Evolutionary conservation across 2,888 invertebrate species (phyloP).

Genomic region (Fabriciana adippe): DNA sequence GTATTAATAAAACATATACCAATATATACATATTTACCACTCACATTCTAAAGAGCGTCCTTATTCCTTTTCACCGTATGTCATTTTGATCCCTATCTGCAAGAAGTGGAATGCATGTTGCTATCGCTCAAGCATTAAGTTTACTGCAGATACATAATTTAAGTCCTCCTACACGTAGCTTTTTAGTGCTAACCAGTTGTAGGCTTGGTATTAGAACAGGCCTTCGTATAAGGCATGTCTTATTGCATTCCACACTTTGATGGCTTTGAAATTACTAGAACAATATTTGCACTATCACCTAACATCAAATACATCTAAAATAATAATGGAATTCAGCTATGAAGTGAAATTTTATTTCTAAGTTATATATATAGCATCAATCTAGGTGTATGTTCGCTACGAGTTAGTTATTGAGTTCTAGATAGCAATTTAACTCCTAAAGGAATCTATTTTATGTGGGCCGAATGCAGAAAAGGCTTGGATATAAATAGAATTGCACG

Average conservation of each 20-base stretch:
- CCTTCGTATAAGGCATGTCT: conserved; percentile 30
- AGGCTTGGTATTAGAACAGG: conserved; percentile 32
- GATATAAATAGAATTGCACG: conserved; percentile 73
- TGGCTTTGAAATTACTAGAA: conserved; percentile 43
- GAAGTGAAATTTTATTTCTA: neutral
- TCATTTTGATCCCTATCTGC: conserved; percentile 51
- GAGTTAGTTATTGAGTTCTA: conserved; percentile 6
- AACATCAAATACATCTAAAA: neutral
- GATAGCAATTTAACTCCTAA: conserved; percentile 39
- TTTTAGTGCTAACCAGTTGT: conserved; percentile 35
- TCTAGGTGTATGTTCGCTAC: neutral
- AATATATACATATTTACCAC: no score
- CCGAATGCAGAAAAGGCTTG: conserved; percentile 61
- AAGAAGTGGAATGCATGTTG: conserved; percentile 49
- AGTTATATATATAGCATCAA: neutral
- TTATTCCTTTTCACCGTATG: conserved; percentile 22
- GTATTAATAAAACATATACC: no score
- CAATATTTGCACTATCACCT: conserved; percentile 31
- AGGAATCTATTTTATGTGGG: conserved; percentile 48
- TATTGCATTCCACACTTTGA: conserved; percentile 39
- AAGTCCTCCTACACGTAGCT: conserved; percentile 56
- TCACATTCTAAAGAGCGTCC: neutral
- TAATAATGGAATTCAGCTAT: neutral
- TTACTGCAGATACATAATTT: conserved; percentile 58
- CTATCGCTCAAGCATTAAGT: conserved; percentile 47